Evolutionary conservation across 2,888 invertebrate genomes (phyloP).

Genomic region (Ophraella communa): DNA sequence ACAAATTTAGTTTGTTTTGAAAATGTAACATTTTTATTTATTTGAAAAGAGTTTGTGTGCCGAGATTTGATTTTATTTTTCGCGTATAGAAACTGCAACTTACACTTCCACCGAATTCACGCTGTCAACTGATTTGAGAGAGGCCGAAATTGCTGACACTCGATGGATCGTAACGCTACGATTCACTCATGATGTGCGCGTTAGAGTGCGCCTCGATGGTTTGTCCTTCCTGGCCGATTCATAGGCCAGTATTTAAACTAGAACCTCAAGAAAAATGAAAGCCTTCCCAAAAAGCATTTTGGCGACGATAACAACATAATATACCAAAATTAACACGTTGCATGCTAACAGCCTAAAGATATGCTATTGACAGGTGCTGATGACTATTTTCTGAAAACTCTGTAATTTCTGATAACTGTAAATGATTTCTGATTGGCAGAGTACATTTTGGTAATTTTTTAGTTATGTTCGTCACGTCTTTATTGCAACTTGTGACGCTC

Average conservation of each 20-base stretch:
- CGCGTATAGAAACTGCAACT: constrained; percentile 13
- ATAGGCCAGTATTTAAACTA: not conserved
- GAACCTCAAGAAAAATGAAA: not conserved
- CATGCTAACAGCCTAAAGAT: too few species aligned
- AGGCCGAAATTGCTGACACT: constrained; percentile 27
- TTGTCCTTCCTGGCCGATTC: not conserved
- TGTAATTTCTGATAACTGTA: too few species aligned
- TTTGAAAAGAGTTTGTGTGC: not conserved
- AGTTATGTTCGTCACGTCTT: too few species aligned
- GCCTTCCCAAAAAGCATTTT: not conserved
- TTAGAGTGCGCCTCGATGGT: constrained; percentile 34
- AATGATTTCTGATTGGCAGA: too few species aligned
- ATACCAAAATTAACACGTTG: too few species aligned
- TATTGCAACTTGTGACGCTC: too few species aligned
- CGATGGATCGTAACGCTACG: constrained; percentile 35
- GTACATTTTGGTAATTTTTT: too few species aligned
- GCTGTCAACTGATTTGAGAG: constrained; percentile 37
- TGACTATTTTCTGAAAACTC: too few species aligned
- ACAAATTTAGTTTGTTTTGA: not conserved
- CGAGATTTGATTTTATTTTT: constrained; percentile 17
- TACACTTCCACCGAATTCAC: constrained; percentile 7
- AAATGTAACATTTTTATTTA: not conserved
- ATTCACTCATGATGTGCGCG: constrained; percentile 43
- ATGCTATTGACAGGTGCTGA: too few species aligned
- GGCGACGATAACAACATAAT: too few species aligned